Evolutionary conservation across 2,888 invertebrate genomes (phyloP).

Genomic region (Chironomus tentans): DNA sequence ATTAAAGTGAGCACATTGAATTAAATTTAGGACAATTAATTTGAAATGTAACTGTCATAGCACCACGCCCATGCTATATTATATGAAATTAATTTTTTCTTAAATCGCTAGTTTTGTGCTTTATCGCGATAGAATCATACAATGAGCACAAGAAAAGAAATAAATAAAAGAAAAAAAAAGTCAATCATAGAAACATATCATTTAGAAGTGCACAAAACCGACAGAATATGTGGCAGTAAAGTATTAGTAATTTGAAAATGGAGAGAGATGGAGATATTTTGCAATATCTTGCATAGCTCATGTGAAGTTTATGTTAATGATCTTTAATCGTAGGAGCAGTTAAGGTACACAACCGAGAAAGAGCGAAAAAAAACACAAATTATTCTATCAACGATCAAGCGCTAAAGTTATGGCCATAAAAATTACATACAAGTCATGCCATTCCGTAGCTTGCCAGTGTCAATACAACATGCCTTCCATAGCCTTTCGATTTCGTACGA

Average conservation of each 20-base stretch:
- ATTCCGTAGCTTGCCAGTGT: not conserved
- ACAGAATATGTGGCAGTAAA: no score
- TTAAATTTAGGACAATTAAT: constrained; percentile 19
- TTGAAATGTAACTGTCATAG: not conserved
- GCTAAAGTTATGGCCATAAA: not conserved
- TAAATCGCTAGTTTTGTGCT: no score
- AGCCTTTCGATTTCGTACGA: not conserved
- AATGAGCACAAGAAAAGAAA: not conserved
- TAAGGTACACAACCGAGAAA: not conserved
- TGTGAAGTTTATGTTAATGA: constrained; percentile 23
- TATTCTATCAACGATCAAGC: constrained; percentile 19
- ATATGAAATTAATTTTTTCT: no score
- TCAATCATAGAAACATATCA: no score
- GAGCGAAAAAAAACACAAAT: not conserved
- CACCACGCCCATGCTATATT: not conserved
- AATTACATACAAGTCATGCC: not conserved
- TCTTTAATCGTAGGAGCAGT: constrained; percentile 18
- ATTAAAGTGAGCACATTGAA: not conserved
- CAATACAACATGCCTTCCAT: not conserved
- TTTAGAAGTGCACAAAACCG: not conserved
- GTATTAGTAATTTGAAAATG: no score
- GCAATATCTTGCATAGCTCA: no score
- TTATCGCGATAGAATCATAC: not conserved
- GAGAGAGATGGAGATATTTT: no score
- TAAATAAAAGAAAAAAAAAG: not conserved